phyloP scores from a whole-genome alignment of 1,140 invertebrate species.

The Drosophila erecta region DNA sequence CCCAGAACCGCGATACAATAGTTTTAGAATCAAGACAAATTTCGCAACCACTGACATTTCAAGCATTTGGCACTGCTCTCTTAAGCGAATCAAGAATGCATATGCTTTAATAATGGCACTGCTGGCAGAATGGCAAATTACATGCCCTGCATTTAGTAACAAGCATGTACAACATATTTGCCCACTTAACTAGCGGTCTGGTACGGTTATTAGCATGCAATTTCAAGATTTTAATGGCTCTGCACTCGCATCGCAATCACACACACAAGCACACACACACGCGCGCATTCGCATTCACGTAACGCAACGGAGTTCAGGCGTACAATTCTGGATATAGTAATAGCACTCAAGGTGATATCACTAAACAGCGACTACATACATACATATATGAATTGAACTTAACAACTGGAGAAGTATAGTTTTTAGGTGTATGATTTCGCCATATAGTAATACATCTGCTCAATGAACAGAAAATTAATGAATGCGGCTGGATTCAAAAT shows the following conservation, averaged over 20 bases:
- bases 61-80: constrained; percentile 31
- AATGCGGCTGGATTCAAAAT: too few relatives aligned
- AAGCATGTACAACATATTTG: constrained; percentile 81
- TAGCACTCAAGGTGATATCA: constrained; percentile 8
- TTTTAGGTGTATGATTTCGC: too few relatives aligned
- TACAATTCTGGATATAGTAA: constrained; percentile 4
- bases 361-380: not conserved
- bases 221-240: constrained; percentile 77
- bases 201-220: constrained; percentile 76
- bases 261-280: constrained; percentile 15
- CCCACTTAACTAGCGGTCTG: constrained; percentile 73
- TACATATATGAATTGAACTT: too few relatives aligned
- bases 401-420: too few relatives aligned
- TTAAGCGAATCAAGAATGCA: constrained; percentile 53
- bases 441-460: too few relatives aligned
- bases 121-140: constrained; percentile 66
- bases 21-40: too few relatives aligned
- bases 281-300: constrained; percentile 26
- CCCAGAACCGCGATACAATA: too few relatives aligned
- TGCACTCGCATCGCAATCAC: constrained; percentile 61
- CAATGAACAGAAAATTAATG: too few relatives aligned
- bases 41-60: not conserved
- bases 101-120: constrained; percentile 63
- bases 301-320: constrained; percentile 32
- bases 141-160: constrained; percentile 77